Base-by-base conservation (phyloP, 2,113 vertebrate species). In the Micromys minutus region DNA sequence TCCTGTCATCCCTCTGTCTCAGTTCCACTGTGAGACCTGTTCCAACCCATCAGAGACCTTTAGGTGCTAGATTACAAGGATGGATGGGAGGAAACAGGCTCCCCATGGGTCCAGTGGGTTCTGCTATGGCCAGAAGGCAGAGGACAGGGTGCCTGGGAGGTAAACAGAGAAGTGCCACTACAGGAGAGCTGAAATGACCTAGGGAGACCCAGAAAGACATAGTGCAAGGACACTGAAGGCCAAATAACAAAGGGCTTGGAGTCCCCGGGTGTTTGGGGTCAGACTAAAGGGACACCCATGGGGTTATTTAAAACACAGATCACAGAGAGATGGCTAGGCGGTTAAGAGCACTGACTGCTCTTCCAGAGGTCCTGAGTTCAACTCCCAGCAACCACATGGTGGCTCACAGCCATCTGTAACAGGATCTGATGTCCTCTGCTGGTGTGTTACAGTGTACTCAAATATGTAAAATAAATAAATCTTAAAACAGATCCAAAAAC, bases 401-500 rank as follows among this genome's bases (percentile, higher is more conserved):
- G n/a, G n/a, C n/a, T n/a, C n/a, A n/a, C n/a, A n/a, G n/a, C n/a
- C n/a, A n/a, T n/a, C n/a, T n/a, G n/a, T n/a, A n/a, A n/a, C n/a
- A n/a, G n/a, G n/a, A n/a, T n/a, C n/a, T n/a, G n/a, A n/a, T n/a
- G n/a, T n/a, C n/a, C n/a, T n/a, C n/a, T n/a, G n/a, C n/a, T n/a
- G n/a, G n/a, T n/a, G n/a, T n/a, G n/a, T n/a, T n/a, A n/a, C n/a
- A n/a, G n/a, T n/a, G n/a, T n/a, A n/a, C n/a, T n/a, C n/a, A n/a
- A n/a, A n/a, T n/a, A n/a, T n/a, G n/a, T n/a, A n/a, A n/a, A n/a
- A n/a, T n/a, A n/a, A n/a, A n/a, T n/a, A n/a, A n/a, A n/a, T n/a
- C n/a, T n/a, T n/a, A n/a, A n/a, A n/a, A n/a, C n/a, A 72, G 42
- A 79, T 39, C 76, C 74, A 89, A 83, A 91, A 52, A 90, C 69